Base-by-base conservation (phyloP, 2,797 vertebrate genomes). In the Pangasius krempfi region DNA sequence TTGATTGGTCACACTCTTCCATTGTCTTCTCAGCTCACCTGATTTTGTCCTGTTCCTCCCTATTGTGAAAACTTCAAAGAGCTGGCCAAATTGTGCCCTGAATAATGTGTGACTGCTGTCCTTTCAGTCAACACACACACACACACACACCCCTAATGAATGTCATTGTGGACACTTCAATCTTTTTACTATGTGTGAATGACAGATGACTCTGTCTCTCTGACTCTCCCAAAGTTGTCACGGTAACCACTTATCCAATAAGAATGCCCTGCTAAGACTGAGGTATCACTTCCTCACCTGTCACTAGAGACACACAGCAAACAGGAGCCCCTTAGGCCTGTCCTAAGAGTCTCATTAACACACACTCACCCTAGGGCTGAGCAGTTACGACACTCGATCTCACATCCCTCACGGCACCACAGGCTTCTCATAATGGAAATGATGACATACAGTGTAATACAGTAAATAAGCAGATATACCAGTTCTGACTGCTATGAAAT, bases 261-360 rank as follows among this genome's bases (percentile, higher is more conserved):
- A 81, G 60, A 79, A 79, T 2, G 72, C 80, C 50, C 79, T 16
- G 37, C 44, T n/a, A 75, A 89, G 87, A 90, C 70, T 76, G 76
- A 90, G 92, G 91, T 91, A 88, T 90, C 90, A 87, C 84, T 89
- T 91, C 83, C 76, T 87, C 89, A 70, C 37, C 78, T 88, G 89
- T 86, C 82, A 72, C 84, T 80, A 81, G 90, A 89, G 87, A 83
- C 84, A 86, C 85, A 64, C 88, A 84, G 50, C 68, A 86, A 81
- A 86, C 90, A 89, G 88, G 66, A 89, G 87, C 30, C 86, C 87
- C 87, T 85, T 89, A 88, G 80, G 84, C 86, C 86, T 76, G 86
- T 89, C 93, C 89, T 89, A 52, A 64, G 92, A 92, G 92, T 90
- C 88, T 90, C 90, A 90, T 91, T 91, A 92, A 85, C 68, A 92